Percentiles rank a stretch among this genome's conserved stretches.
phyloP scores from a whole-genome alignment of 2,113 vertebrate genomes.

The Silurus meridionalis region DNA sequence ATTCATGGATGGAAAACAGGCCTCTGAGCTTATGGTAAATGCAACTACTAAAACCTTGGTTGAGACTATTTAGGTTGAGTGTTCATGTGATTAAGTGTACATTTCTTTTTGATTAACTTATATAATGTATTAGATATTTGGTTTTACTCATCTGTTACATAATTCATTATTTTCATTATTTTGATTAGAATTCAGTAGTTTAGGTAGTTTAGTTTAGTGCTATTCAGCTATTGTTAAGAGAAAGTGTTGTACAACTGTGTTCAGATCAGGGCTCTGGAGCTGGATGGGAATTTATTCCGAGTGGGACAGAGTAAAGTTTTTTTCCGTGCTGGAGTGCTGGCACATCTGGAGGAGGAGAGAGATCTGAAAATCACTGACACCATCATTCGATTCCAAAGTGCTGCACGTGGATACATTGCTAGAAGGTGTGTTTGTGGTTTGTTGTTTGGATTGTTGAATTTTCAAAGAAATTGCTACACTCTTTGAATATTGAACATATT shows the following conservation, averaged over 20 bases:
- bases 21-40: conserved; percentile 86
- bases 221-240: not conserved
- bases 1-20: conserved; percentile 93
- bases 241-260: conserved; percentile 18
- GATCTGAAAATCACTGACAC: conserved; percentile 91
- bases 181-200: too few species aligned
- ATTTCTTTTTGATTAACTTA: not conserved
- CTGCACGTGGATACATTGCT: conserved; percentile 82
- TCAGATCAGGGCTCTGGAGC: conserved; percentile 84
- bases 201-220: not conserved
- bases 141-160: too few species aligned
- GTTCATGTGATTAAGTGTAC: not conserved
- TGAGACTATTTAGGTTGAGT: not conserved
- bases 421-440: conserved; percentile 72
- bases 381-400: conserved; percentile 89
- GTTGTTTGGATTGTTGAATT: not conserved
- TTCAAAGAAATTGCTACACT: not conserved
- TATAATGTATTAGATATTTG: too few species aligned
- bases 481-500: not conserved
- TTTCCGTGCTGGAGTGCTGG: conserved; percentile 88
- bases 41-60: not conserved
- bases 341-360: conserved; percentile 86
- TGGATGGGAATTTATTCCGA: conserved; percentile 85
- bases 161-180: too few species aligned
- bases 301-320: conserved; percentile 93